Base-by-base conservation (phyloP, 2,797 vertebrate species). In the Halcyon chelicuti region DNA sequence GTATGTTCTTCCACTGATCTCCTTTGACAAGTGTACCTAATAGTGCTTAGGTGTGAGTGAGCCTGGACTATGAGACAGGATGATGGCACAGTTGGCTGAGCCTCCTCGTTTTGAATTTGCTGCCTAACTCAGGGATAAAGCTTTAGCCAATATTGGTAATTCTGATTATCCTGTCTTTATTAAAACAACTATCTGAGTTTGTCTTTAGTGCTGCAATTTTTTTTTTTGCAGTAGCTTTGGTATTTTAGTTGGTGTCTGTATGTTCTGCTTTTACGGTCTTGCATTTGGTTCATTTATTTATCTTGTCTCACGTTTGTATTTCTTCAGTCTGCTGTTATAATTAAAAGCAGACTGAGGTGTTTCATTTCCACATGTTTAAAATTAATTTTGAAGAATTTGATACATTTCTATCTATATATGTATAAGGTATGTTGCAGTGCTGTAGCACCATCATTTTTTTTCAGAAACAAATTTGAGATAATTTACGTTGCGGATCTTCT, bases 321-420 rank as follows among this genome's bases (percentile, higher is more conserved):
- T 94, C 61, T 87, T 94, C 58, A 51, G 17, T 84, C 79, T 94
- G 77, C 54, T 74, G 29, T 90, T 92, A 58, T 11, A 75, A 70
- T 89, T 92, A 83, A 63, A 47, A 91, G 9, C 12, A 10, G 9
- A 82, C 86, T 23, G 84, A 94, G 72, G 78, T 92, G 87, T 94
- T 94, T 91, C 57, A 94, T 93, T 94, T 96, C 75, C 84, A 83
- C 12, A 5, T 63, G 21, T 80, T 94, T 86, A 74, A 92, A 90
- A 68, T 55, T 39, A 21, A 12, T 78, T 86, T 83, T 62, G 81
- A 92, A 77, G 72, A 80, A 35, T 57, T 77, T 63, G 61, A 68
- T 88, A 47, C 28, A n/a, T 73, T 82, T 90, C 39, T 91, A 8
- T 78, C 42, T 46, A 7, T 49, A 29, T 49, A 15, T 65, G 13